Evolutionary conservation across 2,113 vertebrate species (phyloP).

Genomic region (Sylvietta virens): DNA sequence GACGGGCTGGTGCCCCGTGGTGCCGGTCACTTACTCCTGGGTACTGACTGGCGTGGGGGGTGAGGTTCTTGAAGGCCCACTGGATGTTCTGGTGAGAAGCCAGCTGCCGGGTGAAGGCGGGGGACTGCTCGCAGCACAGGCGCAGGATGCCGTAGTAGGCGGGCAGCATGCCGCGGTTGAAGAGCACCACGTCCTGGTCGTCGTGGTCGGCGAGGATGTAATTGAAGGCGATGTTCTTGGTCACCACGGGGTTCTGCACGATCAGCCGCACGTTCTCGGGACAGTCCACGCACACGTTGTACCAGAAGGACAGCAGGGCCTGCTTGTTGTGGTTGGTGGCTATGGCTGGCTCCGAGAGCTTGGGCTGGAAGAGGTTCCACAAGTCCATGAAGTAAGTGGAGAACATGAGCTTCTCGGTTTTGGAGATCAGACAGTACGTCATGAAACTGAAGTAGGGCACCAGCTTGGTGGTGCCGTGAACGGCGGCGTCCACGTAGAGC

Average conservation of each 20-base stretch:
- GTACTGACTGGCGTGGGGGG: conserved; percentile 98
- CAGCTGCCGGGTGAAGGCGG: conserved; percentile 92
- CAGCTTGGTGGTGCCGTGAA: conserved; percentile 97
- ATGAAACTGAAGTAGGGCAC: conserved; percentile 99
- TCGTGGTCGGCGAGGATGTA: conserved; percentile 99
- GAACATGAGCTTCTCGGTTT: conserved; percentile 99
- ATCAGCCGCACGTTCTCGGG: conserved; percentile 97
- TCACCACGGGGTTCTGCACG: conserved; percentile 97
- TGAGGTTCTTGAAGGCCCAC: conserved; percentile 99
- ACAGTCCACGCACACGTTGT: conserved; percentile 96
- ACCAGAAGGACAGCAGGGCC: conserved; percentile 98
- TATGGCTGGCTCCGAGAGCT: conserved; percentile 96
- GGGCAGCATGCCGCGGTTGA: conserved; percentile 98
- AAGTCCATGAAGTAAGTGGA: conserved; percentile 98
- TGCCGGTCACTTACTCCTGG: conserved; percentile 82
- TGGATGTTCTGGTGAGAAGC: conserved; percentile 99
- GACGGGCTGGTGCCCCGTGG: rapidly evolving
- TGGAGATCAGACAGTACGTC: conserved; percentile 99
- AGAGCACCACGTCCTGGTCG: conserved; percentile 99
- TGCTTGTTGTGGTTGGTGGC: conserved; percentile 99
- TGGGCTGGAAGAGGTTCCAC: conserved; percentile 99
- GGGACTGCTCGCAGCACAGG: conserved; percentile 96
- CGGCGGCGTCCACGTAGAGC: conserved; percentile 95
- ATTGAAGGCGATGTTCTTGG: conserved; percentile 99
- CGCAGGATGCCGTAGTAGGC: conserved; percentile 98